Conservation (phyloP, 2,888 invertebrate genomes). For the Catocala fraxini region DNA sequence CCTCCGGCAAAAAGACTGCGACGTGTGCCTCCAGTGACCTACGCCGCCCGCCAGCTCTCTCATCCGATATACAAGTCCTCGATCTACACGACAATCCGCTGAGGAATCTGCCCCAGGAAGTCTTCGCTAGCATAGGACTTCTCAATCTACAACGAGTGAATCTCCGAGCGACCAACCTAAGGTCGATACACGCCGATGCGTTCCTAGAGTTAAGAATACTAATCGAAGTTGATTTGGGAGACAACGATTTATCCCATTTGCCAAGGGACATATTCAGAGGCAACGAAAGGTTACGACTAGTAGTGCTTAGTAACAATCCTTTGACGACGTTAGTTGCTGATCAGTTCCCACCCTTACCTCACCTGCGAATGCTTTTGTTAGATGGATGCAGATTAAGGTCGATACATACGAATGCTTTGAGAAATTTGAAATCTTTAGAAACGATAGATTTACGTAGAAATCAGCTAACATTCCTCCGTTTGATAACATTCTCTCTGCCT, state of each 20-base stretch:
- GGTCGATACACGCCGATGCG: slow-evolving; percentile 93
- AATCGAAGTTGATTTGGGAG: slow-evolving; percentile 95
- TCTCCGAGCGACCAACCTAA: slow-evolving; percentile 91
- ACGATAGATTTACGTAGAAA: slow-evolving; percentile 94
- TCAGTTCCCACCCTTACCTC: slow-evolving; percentile 94
- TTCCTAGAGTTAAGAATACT: slow-evolving; percentile 95
- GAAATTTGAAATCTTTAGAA: slow-evolving; percentile 91
- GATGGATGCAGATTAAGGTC: slow-evolving; percentile 92
- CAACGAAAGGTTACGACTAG: slow-evolving; percentile 93
- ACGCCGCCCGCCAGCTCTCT: slow-evolving; percentile 91
- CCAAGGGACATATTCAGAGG: slow-evolving; percentile 94
- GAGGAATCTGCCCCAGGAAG: slow-evolving; percentile 91
- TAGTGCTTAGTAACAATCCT: slow-evolving; percentile 94
- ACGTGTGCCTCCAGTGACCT: slow-evolving; percentile 94
- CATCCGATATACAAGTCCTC: slow-evolving; percentile 89
- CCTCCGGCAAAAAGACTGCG: slow-evolving; percentile 96
- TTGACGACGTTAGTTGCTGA: slow-evolving; percentile 90
- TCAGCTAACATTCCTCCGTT: slow-evolving; percentile 89
- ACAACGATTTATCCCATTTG: slow-evolving; percentile 92
- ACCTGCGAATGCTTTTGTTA: slow-evolving; percentile 93
- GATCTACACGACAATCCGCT: slow-evolving; percentile 94
- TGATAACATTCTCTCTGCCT: slow-evolving; percentile 89
- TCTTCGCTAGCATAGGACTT: slow-evolving; percentile 92
- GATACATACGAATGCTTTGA: slow-evolving; percentile 93
- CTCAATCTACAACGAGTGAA: slow-evolving; percentile 95